Evolutionary conservation across 2,888 invertebrate species (phyloP).

Genomic region (Muschampia plurimacula): DNA sequence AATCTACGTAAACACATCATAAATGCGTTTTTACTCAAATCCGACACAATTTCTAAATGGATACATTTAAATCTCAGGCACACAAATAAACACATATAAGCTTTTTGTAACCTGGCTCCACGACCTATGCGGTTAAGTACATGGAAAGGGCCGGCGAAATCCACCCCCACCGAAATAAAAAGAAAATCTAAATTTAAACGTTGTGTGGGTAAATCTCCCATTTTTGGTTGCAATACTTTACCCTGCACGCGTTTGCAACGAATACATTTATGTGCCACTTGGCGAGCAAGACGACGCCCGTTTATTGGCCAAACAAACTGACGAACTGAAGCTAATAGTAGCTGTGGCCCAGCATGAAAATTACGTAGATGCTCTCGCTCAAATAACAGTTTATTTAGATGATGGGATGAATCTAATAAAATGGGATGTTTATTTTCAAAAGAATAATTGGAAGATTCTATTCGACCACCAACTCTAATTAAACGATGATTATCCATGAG

Average conservation of each 20-base stretch:
- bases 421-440: background rate
- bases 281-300: background rate
- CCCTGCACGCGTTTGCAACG: background rate
- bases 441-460: background rate
- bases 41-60: conserved; percentile 1
- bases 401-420: background rate
- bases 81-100: background rate
- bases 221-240: conserved; percentile 2
- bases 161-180: conserved; percentile 1
- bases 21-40: background rate
- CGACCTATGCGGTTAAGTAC: background rate
- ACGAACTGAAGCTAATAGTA: background rate
- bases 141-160: background rate
- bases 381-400: background rate
- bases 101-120: background rate
- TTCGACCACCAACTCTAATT: background rate
- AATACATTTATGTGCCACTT: background rate
- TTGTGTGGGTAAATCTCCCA: background rate
- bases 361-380: background rate
- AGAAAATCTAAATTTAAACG: background rate
- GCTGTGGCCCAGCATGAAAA: background rate
- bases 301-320: conserved; percentile 3
- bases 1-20: conserved; percentile 3
- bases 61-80: conserved; percentile 5
- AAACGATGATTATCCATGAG: background rate